phyloP scores from a whole-genome alignment of 2,888 invertebrate genomes.

The Stenoptilia bipunctidactyla region DNA sequence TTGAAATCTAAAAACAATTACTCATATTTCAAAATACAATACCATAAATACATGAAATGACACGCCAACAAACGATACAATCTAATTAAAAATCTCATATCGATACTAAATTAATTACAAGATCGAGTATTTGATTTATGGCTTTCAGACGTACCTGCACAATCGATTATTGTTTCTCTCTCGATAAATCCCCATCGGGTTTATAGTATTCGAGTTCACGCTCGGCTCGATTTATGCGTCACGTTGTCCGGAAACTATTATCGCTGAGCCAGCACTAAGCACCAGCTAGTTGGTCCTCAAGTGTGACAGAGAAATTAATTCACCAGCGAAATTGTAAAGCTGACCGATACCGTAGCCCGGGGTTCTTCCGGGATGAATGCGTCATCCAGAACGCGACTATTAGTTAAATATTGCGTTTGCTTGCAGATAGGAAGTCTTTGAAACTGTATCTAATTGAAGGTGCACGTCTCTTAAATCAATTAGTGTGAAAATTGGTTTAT shows the following conservation, averaged over 20 bases:
- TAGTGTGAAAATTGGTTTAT: too few relatives aligned
- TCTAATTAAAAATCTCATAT: conserved; percentile 1
- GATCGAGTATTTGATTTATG: background rate
- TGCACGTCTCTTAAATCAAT: too few relatives aligned
- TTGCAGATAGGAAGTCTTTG: too few relatives aligned
- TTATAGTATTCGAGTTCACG: conserved; percentile 35
- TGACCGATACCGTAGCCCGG: conserved; percentile 31
- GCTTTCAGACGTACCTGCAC: conserved; percentile 16
- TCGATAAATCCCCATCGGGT: conserved; percentile 33
- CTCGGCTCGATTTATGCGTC: conserved; percentile 45
- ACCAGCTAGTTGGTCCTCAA: conserved; percentile 23
- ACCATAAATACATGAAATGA: too few relatives aligned
- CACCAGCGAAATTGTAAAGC: conserved; percentile 30
- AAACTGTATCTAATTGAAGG: too few relatives aligned
- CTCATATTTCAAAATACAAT: too few relatives aligned
- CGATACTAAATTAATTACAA: conserved; percentile 1
- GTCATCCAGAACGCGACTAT: background rate
- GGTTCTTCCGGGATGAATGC: conserved; percentile 33
- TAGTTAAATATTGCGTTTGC: background rate
- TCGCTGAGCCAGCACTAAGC: too few relatives aligned
- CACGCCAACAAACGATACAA: background rate
- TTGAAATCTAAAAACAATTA: too few relatives aligned
- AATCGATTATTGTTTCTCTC: conserved; percentile 32
- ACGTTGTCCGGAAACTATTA: conserved; percentile 46
- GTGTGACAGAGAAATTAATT: conserved; percentile 40